These are phyloP conservation scores for Ethmia dodecea DNA, from an alignment of 2,888 invertebrate species.

Conservation along the genomic window DNA sequence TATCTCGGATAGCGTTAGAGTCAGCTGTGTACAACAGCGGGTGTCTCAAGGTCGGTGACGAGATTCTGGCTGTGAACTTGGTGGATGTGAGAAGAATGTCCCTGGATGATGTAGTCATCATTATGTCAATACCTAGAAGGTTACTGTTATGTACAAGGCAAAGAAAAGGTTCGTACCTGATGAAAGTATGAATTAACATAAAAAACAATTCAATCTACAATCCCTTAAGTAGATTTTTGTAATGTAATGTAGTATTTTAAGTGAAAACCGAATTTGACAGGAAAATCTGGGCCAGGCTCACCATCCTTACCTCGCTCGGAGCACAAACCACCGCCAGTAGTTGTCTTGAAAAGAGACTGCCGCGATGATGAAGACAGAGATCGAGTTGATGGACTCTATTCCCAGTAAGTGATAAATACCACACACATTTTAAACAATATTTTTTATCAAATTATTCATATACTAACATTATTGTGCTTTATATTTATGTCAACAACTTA, in stretches of 20 bases:
- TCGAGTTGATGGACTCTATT: slow-evolving; percentile 64
- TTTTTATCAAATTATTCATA: too few species aligned
- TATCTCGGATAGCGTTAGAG: slow-evolving; percentile 93
- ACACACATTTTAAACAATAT: background rate
- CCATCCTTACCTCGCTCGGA: slow-evolving; percentile 79
- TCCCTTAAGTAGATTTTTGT: too few species aligned
- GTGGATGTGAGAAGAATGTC: slow-evolving; percentile 99
- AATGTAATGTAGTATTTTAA: too few species aligned
- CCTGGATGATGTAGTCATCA: slow-evolving; percentile 98
- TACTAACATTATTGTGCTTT: too few species aligned
- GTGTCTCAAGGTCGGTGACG: slow-evolving; percentile 97
- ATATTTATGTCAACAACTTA: too few species aligned
- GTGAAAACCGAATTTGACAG: too few species aligned
- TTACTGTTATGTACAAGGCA: slow-evolving; percentile 95
- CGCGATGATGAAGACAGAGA: slow-evolving; percentile 88
- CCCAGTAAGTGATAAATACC: slow-evolving; percentile 49
- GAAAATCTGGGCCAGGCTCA: slow-evolving; percentile 73
- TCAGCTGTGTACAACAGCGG: slow-evolving; percentile 98
- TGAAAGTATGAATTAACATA: too few species aligned
- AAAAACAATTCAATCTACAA: too few species aligned
- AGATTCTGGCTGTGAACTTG: slow-evolving; percentile 97
- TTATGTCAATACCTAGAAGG: slow-evolving; percentile 98
- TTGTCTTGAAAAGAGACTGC: slow-evolving; percentile 92
- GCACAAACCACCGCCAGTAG: slow-evolving; percentile 94
- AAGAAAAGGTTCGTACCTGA: slow-evolving; percentile 81